Evolutionary conservation across 2,113 vertebrate genomes (phyloP).

Genomic region (Arothron firmamentum): DNA sequence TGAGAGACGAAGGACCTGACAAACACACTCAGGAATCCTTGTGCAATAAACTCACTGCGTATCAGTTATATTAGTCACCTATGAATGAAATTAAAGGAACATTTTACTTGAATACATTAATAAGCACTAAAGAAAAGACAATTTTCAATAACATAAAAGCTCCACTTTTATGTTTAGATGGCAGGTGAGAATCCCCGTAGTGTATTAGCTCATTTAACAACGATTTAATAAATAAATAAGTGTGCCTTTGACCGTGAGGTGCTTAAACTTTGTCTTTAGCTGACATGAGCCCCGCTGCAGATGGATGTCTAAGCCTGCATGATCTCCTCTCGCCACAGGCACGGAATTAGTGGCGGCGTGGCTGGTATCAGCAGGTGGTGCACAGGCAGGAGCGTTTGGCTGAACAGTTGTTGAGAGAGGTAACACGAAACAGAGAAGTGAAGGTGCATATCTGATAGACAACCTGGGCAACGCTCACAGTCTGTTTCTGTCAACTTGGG

Average conservation of each 20-base stretch:
- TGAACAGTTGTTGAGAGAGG: conserved; percentile 26
- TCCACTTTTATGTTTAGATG: not conserved
- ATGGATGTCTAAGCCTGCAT: conserved; percentile 66
- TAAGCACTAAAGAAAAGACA: not conserved
- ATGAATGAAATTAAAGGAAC: too few species aligned
- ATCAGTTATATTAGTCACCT: not conserved
- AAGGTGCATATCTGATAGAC: conserved; percentile 7
- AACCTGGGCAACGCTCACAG: not conserved
- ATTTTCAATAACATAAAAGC: not conserved
- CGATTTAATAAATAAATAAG: too few species aligned
- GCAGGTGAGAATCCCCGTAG: too few species aligned
- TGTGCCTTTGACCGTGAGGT: conserved; percentile 16
- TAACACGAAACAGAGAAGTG: conserved; percentile 17
- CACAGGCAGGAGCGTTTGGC: conserved; percentile 38
- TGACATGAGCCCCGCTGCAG: conserved; percentile 56
- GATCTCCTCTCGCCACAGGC: conserved; percentile 47
- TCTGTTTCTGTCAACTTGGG: too few species aligned
- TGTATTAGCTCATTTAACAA: not conserved
- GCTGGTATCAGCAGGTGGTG: conserved; percentile 51
- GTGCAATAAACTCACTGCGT: conserved; percentile 1
- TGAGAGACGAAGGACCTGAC: conserved; percentile 56
- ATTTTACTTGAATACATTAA: too few species aligned
- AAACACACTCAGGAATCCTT: conserved; percentile 8
- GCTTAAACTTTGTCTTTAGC: conserved; percentile 50
- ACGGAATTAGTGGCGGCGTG: conserved; percentile 40